Percentiles rank a stretch among this genome's conserved stretches.
Evolutionary conservation across 2,888 invertebrate species (phyloP).

Genomic region (Drymonia ruficornis): DNA sequence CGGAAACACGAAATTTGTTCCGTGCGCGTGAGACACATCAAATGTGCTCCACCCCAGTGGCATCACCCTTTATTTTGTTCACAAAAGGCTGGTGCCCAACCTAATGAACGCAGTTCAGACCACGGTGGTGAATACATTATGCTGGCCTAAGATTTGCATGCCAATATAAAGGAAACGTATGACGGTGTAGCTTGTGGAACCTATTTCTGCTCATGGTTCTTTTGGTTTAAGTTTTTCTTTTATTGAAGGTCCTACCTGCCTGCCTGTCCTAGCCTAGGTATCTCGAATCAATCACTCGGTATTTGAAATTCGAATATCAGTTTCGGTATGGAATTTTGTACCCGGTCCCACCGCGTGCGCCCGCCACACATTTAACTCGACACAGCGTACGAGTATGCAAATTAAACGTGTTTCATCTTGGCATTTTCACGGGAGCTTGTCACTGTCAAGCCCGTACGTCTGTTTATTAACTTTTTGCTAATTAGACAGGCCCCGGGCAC

Average conservation of each 20-base stretch:
- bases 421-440: constrained; percentile 80
- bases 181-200: too few relatives aligned
- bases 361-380: constrained; percentile 48
- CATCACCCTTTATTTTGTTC: constrained; percentile 64
- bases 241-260: too few relatives aligned
- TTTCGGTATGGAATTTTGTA: background rate
- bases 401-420: constrained; percentile 84
- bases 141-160: constrained; percentile 39
- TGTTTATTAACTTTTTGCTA: constrained; percentile 85
- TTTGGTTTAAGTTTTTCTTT: too few relatives aligned
- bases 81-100: constrained; percentile 60
- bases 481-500: constrained; percentile 77
- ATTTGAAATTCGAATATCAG: background rate
- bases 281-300: too few relatives aligned
- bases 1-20: constrained; percentile 62
- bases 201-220: too few relatives aligned
- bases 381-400: constrained; percentile 67
- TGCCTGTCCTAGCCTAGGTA: too few relatives aligned
- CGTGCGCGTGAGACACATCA: constrained; percentile 50
- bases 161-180: background rate
- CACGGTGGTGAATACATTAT: constrained; percentile 64
- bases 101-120: constrained; percentile 63
- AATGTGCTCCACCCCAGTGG: constrained; percentile 50
- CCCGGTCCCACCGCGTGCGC: constrained; percentile 18
- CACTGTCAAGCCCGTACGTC: constrained; percentile 79